Percentiles rank a stretch among this genome's conserved stretches.
Conservation (phyloP, 1,140 invertebrate genomes). For the Brevipalpus yothersi region DNA sequence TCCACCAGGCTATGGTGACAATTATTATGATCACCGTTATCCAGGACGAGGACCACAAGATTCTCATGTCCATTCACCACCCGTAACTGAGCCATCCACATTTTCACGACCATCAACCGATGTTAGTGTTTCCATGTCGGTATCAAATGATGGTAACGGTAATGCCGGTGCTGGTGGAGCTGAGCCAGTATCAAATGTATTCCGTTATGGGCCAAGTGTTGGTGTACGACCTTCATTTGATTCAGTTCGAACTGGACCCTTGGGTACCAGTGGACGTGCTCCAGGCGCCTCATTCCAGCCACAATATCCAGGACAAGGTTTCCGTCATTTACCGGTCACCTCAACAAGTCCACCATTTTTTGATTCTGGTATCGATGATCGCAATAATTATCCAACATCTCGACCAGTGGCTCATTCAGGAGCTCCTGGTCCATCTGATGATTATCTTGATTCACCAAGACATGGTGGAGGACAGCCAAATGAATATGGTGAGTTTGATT, state of each 20-base stretch:
- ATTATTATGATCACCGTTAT: too few species aligned
- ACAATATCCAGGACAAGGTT: background rate
- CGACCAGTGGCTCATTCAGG: background rate
- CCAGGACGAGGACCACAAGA: too few species aligned
- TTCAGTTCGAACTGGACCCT: background rate
- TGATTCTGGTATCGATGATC: background rate
- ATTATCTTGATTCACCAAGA: background rate
- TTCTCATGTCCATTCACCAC: too few species aligned
- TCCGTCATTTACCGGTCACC: background rate
- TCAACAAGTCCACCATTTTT: background rate
- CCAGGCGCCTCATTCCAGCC: background rate
- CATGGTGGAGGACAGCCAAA: too few species aligned
- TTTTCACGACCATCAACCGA: too few species aligned
- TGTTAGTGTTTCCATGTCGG: too few species aligned
- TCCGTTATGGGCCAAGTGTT: slow-evolving; percentile 5
- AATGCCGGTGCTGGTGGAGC: background rate
- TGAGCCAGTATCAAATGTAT: slow-evolving; percentile 4
- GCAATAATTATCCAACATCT: too few species aligned
- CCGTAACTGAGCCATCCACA: too few species aligned
- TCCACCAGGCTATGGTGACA: too few species aligned
- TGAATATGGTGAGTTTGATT: too few species aligned
- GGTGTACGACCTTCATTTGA: background rate
- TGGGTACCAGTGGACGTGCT: background rate
- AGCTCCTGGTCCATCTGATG: background rate
- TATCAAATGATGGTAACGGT: background rate